Evolutionary conservation across 2,113 vertebrate genomes (phyloP).

Genomic region (Cardinalis cardinalis): DNA sequence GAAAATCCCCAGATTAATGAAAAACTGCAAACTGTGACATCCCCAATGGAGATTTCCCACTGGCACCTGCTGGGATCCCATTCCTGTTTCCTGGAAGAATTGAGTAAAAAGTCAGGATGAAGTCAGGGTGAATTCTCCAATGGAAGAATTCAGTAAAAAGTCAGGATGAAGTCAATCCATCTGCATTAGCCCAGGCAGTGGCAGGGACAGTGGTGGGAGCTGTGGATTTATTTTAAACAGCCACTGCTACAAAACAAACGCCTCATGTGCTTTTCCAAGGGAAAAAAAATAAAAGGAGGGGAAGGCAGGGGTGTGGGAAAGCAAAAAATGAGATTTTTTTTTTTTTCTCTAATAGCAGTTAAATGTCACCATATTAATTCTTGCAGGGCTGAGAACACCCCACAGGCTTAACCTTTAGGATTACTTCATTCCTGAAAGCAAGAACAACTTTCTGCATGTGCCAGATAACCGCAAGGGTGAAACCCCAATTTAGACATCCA

Average conservation of each 20-base stretch:
- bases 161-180: background rate
- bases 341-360: background rate
- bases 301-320: background rate
- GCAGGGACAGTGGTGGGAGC: background rate
- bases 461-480: background rate
- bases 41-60: background rate
- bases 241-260: background rate
- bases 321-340: background rate
- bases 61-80: background rate
- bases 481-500: background rate
- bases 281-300: background rate
- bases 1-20: background rate
- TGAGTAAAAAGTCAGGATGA: background rate
- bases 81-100: background rate
- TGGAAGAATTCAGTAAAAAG: background rate
- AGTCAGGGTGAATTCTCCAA: too few species aligned
- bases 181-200: background rate
- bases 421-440: conserved; percentile 1
- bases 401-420: conserved; percentile 51
- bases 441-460: background rate
- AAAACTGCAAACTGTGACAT: background rate
- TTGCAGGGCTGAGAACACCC: conserved; percentile 19
- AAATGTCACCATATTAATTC: conserved; percentile 56
- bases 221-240: background rate
- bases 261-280: background rate